These are phyloP conservation scores for Lasioglossum oenotherae DNA, from an alignment of 2,888 invertebrate genomes.

Conservation along the genomic window DNA sequence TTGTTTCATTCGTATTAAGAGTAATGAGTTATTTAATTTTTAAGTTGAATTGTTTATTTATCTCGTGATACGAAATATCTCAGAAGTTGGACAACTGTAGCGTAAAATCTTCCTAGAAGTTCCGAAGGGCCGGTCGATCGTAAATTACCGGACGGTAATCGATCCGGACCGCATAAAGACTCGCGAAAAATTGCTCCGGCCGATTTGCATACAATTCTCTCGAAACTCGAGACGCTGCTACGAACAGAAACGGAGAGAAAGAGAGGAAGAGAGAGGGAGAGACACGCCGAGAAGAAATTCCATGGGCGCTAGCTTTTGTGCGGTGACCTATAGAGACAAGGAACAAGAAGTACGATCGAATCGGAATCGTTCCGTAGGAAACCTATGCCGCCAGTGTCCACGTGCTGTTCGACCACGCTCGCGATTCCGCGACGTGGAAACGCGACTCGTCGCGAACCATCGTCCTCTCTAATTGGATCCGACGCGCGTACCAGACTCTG, in stretches of 20 bases:
- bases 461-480: conserved; percentile 35
- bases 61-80: too few relatives aligned
- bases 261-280: conserved; percentile 1
- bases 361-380: conserved; percentile 17
- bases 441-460: conserved; percentile 21
- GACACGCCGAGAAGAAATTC: conserved; percentile 13
- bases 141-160: conserved; percentile 8
- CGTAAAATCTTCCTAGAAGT: background rate
- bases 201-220: conserved; percentile 41
- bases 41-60: too few relatives aligned
- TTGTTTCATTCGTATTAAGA: too few relatives aligned
- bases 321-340: conserved; percentile 13
- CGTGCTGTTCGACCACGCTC: conserved; percentile 32
- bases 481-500: conserved; percentile 9
- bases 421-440: conserved; percentile 27
- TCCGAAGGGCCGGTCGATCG: background rate
- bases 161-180: conserved; percentile 8
- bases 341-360: conserved; percentile 4
- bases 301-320: background rate
- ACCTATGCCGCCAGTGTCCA: conserved; percentile 36
- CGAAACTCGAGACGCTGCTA: background rate
- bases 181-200: conserved; percentile 24
- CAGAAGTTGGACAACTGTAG: background rate
- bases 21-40: too few relatives aligned
- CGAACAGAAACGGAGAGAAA: background rate